Base-by-base conservation (phyloP, 2,888 invertebrate species). In the Steromphala cineraria region DNA sequence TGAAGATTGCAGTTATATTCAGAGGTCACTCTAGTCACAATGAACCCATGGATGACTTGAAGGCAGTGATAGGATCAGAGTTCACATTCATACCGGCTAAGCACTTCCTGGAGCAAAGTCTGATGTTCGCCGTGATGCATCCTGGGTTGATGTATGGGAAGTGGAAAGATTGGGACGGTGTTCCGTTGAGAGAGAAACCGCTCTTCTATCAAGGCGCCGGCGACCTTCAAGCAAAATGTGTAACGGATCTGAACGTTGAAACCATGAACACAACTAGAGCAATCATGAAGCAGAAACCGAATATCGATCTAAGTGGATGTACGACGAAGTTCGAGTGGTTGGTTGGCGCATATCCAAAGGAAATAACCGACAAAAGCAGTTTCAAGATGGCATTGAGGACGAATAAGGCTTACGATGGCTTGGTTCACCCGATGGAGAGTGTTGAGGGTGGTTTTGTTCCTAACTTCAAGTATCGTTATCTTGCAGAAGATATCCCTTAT, bases 141-240 rank as follows among this genome's bases (percentile, higher is more conserved):
- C 89, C 89, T 1, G 88, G 89, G 2, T 77, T 91, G n/a, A 83
- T 90, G 85, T 90, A 90, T 75, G 89, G 90, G 2, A 80, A 81
- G 53, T 91, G 91, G 90, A 80, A 81, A 8, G 77, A 87, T 46
- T 91, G 88, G 87, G 87, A 90, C 67, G 88, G 88, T 5, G 81
- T 86, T 15, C 86, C 88, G 0, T 8, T 88, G 31, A 56, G 75
- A 3, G 85, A 87, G 36, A 82, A 85, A 0, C 90, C 90, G 8
- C 75, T 90, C 8, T 90, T 91, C 78, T 91, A 90, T 77, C 88
- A 90, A 80, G 91, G 91, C 1, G 81, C 90, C 0, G 83, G 87
- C 75, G 85, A 89, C 10, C 52, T 67, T 7, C 84, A 87, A 62
- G 90, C 88, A 0, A 81, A 85, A 2, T 62, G 87, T 7, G 78